A percentile compares a stretch with the other conserved stretches of the same genome.
phyloP scores from a whole-genome alignment of 2,113 vertebrate genomes.

The Panurus biarmicus region DNA sequence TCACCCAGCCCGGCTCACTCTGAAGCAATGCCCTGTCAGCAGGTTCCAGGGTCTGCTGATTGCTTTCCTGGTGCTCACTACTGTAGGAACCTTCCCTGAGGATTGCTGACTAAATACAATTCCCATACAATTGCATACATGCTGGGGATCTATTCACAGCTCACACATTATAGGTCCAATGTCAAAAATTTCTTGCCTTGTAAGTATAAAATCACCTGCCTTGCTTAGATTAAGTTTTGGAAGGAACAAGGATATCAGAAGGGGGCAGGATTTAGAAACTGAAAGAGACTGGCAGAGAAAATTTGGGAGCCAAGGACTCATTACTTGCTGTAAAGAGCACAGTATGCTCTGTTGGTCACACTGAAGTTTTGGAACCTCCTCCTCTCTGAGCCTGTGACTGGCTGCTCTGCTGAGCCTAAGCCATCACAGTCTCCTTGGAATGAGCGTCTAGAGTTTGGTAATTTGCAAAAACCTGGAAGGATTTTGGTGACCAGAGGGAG shows the following conservation, averaged over 20 bases:
- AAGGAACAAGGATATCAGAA: not conserved
- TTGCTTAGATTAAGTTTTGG: not conserved
- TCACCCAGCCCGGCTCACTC: not conserved
- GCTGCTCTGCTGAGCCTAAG: not conserved
- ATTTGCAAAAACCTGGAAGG: not conserved
- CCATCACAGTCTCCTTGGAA: not conserved
- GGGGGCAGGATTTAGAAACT: not conserved
- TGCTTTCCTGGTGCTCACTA: not conserved
- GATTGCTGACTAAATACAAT: conserved; percentile 1
- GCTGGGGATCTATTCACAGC: not conserved
- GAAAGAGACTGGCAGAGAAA: not conserved
- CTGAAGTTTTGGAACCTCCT: not conserved
- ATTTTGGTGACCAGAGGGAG: not conserved
- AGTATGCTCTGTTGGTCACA: not conserved
- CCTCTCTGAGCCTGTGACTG: not conserved
- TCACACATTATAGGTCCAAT: not conserved
- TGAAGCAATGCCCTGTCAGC: not conserved
- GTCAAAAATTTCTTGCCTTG: not conserved
- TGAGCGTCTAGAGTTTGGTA: not conserved
- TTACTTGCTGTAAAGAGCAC: not conserved
- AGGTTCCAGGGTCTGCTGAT: not conserved
- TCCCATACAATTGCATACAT: not conserved
- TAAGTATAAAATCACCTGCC: not conserved
- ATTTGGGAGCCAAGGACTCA: not conserved
- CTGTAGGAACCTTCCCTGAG: not conserved